These are phyloP conservation scores for Melipona bicolor DNA, from an alignment of 2,888 invertebrate species.

Conservation along the genomic window DNA sequence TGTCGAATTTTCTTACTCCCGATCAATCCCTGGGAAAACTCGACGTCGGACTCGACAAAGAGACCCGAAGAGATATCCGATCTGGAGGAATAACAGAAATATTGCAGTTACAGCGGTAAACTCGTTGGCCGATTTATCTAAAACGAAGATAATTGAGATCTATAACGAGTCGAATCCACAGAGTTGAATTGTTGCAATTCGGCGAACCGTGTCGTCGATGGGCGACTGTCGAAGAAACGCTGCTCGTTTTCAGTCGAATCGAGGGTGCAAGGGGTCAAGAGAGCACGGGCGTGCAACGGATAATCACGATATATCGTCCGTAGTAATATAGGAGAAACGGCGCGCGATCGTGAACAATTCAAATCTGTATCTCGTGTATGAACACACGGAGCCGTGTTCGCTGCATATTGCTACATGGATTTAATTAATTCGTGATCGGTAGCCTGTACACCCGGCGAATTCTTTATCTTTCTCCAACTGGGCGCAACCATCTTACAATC, in stretches of 20 bases:
- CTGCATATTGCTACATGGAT: constrained; percentile 77
- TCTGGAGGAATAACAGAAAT: neutral
- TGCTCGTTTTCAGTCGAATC: constrained; percentile 45
- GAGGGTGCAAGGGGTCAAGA: constrained; percentile 22
- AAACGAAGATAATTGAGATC: constrained; percentile 4
- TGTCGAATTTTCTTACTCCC: too few relatives aligned
- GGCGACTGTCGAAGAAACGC: constrained; percentile 53
- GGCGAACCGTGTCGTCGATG: constrained; percentile 70
- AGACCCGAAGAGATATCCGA: too few relatives aligned
- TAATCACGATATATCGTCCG: constrained; percentile 70
- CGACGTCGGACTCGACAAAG: too few relatives aligned
- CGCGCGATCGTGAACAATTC: constrained; percentile 81
- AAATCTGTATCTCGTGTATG: constrained; percentile 78
- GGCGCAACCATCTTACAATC: constrained; percentile 38
- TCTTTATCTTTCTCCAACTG: constrained; percentile 38
- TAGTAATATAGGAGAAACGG: constrained; percentile 67
- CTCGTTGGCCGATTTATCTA: neutral
- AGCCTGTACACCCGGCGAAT: constrained; percentile 56
- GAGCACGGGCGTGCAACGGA: constrained; percentile 51
- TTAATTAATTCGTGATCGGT: constrained; percentile 82
- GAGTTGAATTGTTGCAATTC: constrained; percentile 46
- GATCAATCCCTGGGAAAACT: too few relatives aligned
- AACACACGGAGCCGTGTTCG: constrained; percentile 75
- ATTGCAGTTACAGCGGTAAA: neutral
- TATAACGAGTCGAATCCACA: constrained; percentile 3